Evolutionary conservation across 2,113 vertebrate species (phyloP).

Genomic region (Albula goreensis): DNA sequence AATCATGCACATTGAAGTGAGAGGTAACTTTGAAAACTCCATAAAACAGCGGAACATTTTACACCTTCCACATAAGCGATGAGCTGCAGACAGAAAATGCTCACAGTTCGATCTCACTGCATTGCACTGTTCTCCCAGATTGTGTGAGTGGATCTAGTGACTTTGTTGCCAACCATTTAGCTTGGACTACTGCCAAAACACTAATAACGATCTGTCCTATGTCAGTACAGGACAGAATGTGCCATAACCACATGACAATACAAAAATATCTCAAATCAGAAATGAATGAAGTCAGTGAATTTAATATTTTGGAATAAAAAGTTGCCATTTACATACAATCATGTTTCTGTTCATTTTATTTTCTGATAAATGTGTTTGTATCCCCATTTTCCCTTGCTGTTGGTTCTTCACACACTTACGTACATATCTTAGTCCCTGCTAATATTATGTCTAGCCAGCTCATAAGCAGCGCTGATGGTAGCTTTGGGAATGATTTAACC

Average conservation of each 20-base stretch:
- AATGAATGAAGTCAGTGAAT: neutral
- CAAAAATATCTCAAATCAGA: too few relatives aligned
- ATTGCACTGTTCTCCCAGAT: neutral
- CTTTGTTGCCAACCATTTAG: neutral
- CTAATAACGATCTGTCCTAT: neutral
- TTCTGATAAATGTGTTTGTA: neutral
- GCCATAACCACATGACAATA: neutral
- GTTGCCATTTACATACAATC: neutral
- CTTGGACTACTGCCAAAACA: slow-evolving; percentile 3
- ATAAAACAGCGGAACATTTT: slow-evolving; percentile 11
- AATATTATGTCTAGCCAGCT: neutral
- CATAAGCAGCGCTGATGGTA: neutral
- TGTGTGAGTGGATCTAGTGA: neutral
- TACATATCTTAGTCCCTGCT: neutral
- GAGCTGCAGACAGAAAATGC: neutral
- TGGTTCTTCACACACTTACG: neutral
- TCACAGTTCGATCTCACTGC: slow-evolving; percentile 15
- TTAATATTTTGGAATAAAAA: neutral
- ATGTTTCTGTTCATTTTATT: neutral
- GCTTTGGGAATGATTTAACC: neutral
- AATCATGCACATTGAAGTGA: neutral
- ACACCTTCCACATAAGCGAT: slow-evolving; percentile 6
- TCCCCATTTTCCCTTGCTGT: neutral
- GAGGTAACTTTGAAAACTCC: neutral
- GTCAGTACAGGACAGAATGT: neutral